These are phyloP conservation scores for Eubasilissa splendida DNA, from an alignment of 2,888 invertebrate genomes.

Conservation along the genomic window DNA sequence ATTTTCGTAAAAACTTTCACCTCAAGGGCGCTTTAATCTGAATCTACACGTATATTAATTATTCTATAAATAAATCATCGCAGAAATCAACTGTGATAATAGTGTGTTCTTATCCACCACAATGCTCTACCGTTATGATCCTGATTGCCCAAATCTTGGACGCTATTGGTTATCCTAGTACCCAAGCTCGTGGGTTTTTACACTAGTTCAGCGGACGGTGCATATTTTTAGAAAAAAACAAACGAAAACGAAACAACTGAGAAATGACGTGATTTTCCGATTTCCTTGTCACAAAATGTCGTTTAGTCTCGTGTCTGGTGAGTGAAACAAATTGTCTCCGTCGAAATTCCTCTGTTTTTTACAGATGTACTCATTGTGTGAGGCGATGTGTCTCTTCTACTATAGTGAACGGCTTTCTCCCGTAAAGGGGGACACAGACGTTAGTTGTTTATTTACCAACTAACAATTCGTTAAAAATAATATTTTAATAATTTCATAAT, in stretches of 20 bases:
- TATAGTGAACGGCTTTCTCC: background rate
- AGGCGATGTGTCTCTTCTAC: constrained; percentile 10
- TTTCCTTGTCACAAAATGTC: constrained; percentile 51
- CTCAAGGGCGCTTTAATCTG: too few relatives aligned
- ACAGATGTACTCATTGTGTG: constrained; percentile 31
- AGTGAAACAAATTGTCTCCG: constrained; percentile 56
- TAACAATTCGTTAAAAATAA: too few relatives aligned
- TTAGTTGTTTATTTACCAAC: too few relatives aligned
- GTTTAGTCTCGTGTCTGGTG: constrained; percentile 53
- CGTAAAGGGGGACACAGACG: background rate
- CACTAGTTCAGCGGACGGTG: background rate
- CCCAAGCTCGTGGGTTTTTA: too few relatives aligned
- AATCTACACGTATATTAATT: background rate
- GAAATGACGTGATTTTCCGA: constrained; percentile 33
- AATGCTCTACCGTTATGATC: too few relatives aligned
- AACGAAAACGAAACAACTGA: constrained; percentile 36
- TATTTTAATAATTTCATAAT: too few relatives aligned
- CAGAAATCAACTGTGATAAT: background rate
- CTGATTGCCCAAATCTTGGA: too few relatives aligned
- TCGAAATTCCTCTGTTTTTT: constrained; percentile 45
- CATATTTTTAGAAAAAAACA: constrained; percentile 20
- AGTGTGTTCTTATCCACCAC: background rate
- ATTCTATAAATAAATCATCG: background rate
- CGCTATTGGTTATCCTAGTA: too few relatives aligned
- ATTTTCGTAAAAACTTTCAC: too few relatives aligned